Evolutionary conservation across 2,888 invertebrate species (phyloP).

Genomic region (Torymus texanus): DNA sequence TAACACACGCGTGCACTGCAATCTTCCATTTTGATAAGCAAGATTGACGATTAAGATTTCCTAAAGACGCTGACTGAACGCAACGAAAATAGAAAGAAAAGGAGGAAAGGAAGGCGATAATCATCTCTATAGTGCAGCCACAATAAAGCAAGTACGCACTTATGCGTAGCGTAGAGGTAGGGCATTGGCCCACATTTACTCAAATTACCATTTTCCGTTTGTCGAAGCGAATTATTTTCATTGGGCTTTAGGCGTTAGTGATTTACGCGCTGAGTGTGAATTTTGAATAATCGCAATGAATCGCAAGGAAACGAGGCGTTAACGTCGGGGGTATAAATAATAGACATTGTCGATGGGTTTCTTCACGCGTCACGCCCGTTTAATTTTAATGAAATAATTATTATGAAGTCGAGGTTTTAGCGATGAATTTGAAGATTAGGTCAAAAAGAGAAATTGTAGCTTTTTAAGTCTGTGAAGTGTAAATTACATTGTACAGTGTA

Average conservation of each 20-base stretch:
- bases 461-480: neutral
- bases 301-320: neutral
- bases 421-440: neutral
- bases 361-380: neutral
- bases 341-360: neutral
- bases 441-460: neutral
- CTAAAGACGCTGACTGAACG: no score
- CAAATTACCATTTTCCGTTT: slow-evolving; percentile 48
- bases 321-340: neutral
- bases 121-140: no score
- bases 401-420: neutral
- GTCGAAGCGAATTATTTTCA: slow-evolving; percentile 41
- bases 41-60: no score
- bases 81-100: no score
- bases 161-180: neutral
- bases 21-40: no score
- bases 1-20: no score
- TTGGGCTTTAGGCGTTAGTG: neutral
- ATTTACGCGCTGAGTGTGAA: slow-evolving; percentile 1
- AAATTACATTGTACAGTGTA: no score
- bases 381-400: neutral
- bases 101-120: no score
- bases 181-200: slow-evolving; percentile 49
- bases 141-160: no score
- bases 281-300: slow-evolving; percentile 5